Base-by-base conservation (phyloP, 2,113 vertebrate genomes). In the Colaptes auratus region DNA sequence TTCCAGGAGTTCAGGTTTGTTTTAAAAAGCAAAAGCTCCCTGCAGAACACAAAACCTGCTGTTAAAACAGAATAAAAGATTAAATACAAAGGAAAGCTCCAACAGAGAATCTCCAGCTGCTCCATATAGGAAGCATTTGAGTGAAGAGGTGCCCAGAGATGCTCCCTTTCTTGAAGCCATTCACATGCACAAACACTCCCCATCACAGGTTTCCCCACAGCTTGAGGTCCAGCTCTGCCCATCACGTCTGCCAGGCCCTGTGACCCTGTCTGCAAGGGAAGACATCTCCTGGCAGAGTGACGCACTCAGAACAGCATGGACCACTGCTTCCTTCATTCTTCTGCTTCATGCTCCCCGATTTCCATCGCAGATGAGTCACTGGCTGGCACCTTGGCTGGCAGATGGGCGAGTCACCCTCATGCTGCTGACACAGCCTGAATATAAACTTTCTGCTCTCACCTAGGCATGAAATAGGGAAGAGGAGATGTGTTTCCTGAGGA, bases 321-420 rank as follows among this genome's bases (percentile, higher is more conserved):
- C 82, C 58, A 25, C 72, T 90, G 89, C 77, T 35, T 82, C 67
- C 79, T 85, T 65, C 87, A 81, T 95, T 97, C 89, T 86, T 30
- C 44, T 50, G 33, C 74, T 94, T 88, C 88, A 67, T 0, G 15
- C 1, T 7, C 75, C 77, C 82, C 20, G 48, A 55, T 80, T 95
- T 77, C 91, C 1, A 0, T 36, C 4, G 5, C 1, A 1, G n/a
- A 90, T 83, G 92, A 96, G 78, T 94, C 94, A 92, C 60, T 76
- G 53, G 59, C 61, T 93, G 92, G 86, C 86, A 84, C 61, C 71
- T 71, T 17, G 12, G 56, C 48, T 67, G 64, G 74, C 86, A 88
- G 89, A 94, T 55, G 73, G 89, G 80, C 1, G 0, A 91, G 36
- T 76, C 53, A 42, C 60, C 79, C 64, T 65, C 2, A 5, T 70